Evolutionary conservation across 2,113 vertebrate species (phyloP).

Genomic region (Phyllostomus hastatus): DNA sequence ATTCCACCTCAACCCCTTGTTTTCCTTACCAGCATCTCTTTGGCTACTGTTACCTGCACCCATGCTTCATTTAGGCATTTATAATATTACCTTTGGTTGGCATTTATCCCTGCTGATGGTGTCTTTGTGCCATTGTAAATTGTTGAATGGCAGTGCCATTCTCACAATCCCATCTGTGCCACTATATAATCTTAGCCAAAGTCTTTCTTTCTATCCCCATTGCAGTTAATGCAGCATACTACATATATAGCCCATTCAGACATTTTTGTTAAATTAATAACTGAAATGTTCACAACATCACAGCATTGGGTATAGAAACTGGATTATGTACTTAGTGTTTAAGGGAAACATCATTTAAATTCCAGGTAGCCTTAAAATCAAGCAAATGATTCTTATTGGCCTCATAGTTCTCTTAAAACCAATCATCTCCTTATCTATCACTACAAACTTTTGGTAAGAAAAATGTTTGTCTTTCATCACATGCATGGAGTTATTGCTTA

Average conservation of each 20-base stretch:
- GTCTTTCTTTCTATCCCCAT: background rate
- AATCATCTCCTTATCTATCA: background rate
- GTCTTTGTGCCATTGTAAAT: background rate
- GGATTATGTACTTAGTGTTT: background rate
- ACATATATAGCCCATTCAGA: background rate
- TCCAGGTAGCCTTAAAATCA: background rate
- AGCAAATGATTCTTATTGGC: background rate
- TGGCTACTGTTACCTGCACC: background rate
- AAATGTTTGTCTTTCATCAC: background rate
- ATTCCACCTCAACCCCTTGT: background rate
- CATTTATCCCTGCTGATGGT: background rate
- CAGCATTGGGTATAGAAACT: background rate
- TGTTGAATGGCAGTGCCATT: background rate
- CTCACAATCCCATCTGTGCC: background rate
- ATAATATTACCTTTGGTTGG: background rate
- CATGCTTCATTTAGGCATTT: background rate
- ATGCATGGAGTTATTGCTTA: background rate
- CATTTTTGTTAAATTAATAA: background rate
- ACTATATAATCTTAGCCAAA: background rate
- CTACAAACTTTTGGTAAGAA: background rate
- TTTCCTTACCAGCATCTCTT: background rate
- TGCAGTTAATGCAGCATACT: background rate
- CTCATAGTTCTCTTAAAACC: background rate
- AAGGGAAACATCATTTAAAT: background rate
- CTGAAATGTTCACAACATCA: background rate